Evolutionary conservation across 2,888 invertebrate genomes (phyloP).

Genomic region (Polydrusus cervinus): DNA sequence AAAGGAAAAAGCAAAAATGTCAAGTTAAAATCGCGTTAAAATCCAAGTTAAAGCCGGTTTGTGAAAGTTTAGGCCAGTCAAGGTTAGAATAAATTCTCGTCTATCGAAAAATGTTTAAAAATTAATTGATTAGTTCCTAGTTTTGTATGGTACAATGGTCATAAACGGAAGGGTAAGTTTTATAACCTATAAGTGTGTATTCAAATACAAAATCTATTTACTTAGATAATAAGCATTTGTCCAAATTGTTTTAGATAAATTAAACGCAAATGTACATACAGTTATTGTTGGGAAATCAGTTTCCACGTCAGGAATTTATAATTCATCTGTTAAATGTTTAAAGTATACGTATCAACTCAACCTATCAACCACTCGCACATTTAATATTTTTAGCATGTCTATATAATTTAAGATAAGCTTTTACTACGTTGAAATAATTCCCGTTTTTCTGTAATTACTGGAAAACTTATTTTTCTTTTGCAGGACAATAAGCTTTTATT

Average conservation of each 20-base stretch:
- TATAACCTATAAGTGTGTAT: constrained; percentile 12
- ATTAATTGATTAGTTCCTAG: constrained; percentile 33
- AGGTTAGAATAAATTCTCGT: constrained; percentile 36
- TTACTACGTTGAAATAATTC: constrained; percentile 8
- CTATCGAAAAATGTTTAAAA: constrained; percentile 22
- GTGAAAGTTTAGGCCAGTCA: constrained; percentile 39
- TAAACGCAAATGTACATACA: not conserved
- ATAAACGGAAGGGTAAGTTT: constrained; percentile 32
- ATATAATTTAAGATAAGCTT: not conserved
- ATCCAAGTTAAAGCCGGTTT: constrained; percentile 38
- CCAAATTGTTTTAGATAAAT: not conserved
- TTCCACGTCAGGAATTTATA: not conserved
- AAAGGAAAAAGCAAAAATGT: constrained; percentile 22
- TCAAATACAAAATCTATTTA: not conserved
- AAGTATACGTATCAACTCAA: no score
- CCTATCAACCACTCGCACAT: no score
- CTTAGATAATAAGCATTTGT: not conserved
- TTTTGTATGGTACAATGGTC: constrained; percentile 34
- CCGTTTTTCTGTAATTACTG: not conserved
- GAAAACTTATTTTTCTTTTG: not conserved
- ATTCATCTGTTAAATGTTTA: not conserved
- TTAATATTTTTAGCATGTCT: no score
- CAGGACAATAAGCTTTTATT: no score
- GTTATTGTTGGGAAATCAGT: not conserved
- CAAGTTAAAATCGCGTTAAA: constrained; percentile 27